Percentiles rank a stretch among this genome's conserved stretches.
Conservation (phyloP, 2,113 vertebrate genomes). For the Psephotus haematonotus region DNA sequence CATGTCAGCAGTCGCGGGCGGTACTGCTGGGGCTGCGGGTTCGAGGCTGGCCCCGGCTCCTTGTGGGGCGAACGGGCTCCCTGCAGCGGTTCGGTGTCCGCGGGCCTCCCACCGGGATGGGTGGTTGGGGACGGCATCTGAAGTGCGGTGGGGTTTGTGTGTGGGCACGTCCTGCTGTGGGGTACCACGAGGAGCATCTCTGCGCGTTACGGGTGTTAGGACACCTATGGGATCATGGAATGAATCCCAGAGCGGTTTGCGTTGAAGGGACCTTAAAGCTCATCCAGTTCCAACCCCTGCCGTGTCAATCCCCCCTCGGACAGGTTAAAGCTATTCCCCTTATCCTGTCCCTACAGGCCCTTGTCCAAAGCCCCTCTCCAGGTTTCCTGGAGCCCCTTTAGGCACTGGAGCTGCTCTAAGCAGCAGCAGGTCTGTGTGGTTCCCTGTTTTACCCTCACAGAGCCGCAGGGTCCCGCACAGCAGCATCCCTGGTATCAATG, state of each 20-base stretch:
- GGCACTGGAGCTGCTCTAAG: background rate
- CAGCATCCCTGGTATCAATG: accelerated
- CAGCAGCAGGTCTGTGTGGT: background rate
- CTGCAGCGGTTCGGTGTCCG: background rate
- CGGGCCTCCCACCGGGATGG: background rate
- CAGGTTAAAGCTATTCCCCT: too few species aligned
- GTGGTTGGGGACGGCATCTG: background rate
- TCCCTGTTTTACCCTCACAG: background rate
- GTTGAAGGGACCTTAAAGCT: too few species aligned
- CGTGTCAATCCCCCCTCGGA: too few species aligned
- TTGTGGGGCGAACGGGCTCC: too few species aligned
- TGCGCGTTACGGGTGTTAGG: too few species aligned
- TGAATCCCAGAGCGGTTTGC: too few species aligned
- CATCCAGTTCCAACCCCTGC: too few species aligned
- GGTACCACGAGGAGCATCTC: accelerated
- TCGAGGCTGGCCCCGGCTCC: background rate
- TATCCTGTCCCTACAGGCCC: background rate
- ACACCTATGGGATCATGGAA: too few species aligned
- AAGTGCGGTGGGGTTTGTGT: too few species aligned
- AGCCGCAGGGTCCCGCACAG: background rate
- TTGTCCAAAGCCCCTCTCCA: too few species aligned
- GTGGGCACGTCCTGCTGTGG: accelerated
- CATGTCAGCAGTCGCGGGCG: background rate
- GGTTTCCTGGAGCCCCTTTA: too few species aligned
- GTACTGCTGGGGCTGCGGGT: accelerated